Base-by-base conservation (phyloP, 2,888 invertebrate genomes). In the Caenorhabditis wallacei region DNA sequence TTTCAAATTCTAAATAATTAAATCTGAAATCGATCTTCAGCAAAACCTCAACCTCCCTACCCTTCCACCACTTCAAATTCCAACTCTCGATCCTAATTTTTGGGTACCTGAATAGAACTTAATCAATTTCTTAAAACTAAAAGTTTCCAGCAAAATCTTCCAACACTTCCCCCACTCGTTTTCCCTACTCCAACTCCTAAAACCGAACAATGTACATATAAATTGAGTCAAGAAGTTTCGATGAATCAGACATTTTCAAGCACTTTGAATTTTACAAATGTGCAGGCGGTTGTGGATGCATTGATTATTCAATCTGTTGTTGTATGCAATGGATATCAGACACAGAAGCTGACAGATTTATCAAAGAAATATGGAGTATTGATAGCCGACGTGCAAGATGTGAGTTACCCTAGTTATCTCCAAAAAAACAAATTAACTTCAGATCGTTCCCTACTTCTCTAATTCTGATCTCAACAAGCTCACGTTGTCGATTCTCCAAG, bases 61-160 rank as follows among this genome's bases (percentile, higher is more conserved):
- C 37, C 30, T 78, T 7, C 54, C 78, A 11, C 69, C 78, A 22
- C 10, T 78, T 48, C 68, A 51, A 20, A 30, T 76, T 24, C 78
- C 78, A 24, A 78, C 78, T 18, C 22, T 78, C 8, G 78, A 70
- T 18, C 78, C 78, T 0, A 46, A 76, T 18, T 68, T 76, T 26
- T 68, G 53, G 53, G 53, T 53, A 30, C n/a, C n/a, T n/a, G n/a
- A n/a, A n/a, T n/a, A n/a, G 57, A 57, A 43, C 18, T 10, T 54
- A 26, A 35, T 7, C 10, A 59, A 20, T 59, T 1, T 20, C 35
- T 59, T 30, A 40, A 46, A 16, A 35, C 10, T 35, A n/a, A n/a
- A n/a, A n/a, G n/a, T 43, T 72, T 74, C 18, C 51, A 70, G 82
- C 40, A 76, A 20, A 82, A 82, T n/a, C 71, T 82, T 0, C 82